Conservation (phyloP, 2,113 vertebrate species). For the Macquaria ambigua region DNA sequence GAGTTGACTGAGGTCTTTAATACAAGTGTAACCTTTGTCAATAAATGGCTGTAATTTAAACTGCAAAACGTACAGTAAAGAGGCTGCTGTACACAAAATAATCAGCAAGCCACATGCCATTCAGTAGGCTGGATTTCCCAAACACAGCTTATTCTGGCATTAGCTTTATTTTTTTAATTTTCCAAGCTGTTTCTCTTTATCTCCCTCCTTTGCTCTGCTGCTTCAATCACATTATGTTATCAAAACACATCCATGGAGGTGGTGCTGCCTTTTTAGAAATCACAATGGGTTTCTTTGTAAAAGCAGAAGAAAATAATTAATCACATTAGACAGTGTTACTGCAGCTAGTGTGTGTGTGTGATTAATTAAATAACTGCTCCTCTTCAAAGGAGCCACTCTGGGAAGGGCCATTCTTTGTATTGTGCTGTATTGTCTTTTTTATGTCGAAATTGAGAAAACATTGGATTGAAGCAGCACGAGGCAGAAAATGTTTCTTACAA, state of each 20-base stretch:
- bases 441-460: constrained; percentile 61
- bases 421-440: constrained; percentile 40
- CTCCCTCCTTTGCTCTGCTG: constrained; percentile 62
- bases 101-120: constrained; percentile 39
- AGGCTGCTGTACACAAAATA: constrained; percentile 6
- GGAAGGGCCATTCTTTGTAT: constrained; percentile 60
- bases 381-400: constrained; percentile 59
- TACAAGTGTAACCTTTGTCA: constrained; percentile 2
- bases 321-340: constrained; percentile 69
- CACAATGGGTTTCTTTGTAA: constrained; percentile 69
- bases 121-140: constrained; percentile 55
- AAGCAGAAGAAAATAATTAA: constrained; percentile 73
- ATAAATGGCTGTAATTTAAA: not conserved
- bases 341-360: constrained; percentile 52
- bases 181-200: constrained; percentile 76
- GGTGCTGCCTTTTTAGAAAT: constrained; percentile 63
- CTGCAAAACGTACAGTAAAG: constrained; percentile 5
- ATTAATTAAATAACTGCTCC: constrained; percentile 75
- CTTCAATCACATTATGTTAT: constrained; percentile 68
- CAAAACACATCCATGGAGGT: constrained; percentile 69
- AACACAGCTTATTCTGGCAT: constrained; percentile 61
- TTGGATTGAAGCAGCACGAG: constrained; percentile 38
- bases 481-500: constrained; percentile 64
- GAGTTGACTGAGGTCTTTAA: not conserved
- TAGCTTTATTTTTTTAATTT: constrained; percentile 47